These are phyloP conservation scores for Centrocercus urophasianus DNA, from an alignment of 2,113 vertebrate species.

Conservation along the genomic window DNA sequence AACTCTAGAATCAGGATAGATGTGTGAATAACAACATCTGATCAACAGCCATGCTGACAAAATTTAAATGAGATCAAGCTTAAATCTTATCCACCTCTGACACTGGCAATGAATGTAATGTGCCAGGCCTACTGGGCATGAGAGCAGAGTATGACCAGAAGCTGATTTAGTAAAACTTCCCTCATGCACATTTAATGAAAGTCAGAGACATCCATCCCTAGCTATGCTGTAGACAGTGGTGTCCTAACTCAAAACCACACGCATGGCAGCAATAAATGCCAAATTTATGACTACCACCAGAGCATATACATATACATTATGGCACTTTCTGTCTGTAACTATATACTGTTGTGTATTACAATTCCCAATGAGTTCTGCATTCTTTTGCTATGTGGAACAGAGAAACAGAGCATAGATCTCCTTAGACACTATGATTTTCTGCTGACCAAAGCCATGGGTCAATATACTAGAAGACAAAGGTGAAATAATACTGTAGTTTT, in stretches of 20 bases:
- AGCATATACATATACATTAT: background rate
- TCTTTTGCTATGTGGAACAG: background rate
- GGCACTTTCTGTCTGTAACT: background rate
- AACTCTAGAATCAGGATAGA: constrained; percentile 36
- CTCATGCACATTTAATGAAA: background rate
- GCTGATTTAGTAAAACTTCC: background rate
- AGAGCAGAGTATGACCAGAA: background rate
- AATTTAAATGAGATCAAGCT: constrained; percentile 66
- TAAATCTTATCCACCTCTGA: constrained; percentile 29
- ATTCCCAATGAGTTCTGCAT: background rate
- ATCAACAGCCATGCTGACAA: constrained; percentile 64
- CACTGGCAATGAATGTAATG: constrained; percentile 33
- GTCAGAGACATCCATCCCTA: background rate
- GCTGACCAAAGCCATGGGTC: background rate
- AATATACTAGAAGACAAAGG: background rate
- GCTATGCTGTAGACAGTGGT: background rate
- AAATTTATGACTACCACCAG: background rate
- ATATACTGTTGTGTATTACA: background rate
- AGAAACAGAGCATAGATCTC: background rate
- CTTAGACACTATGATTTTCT: background rate
- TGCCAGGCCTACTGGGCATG: background rate
- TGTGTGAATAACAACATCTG: constrained; percentile 61
- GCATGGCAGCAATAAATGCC: background rate
- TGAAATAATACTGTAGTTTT: background rate
- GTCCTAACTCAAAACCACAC: background rate